Base-by-base conservation (phyloP, 2,113 vertebrate species). In the Redunca redunca region DNA sequence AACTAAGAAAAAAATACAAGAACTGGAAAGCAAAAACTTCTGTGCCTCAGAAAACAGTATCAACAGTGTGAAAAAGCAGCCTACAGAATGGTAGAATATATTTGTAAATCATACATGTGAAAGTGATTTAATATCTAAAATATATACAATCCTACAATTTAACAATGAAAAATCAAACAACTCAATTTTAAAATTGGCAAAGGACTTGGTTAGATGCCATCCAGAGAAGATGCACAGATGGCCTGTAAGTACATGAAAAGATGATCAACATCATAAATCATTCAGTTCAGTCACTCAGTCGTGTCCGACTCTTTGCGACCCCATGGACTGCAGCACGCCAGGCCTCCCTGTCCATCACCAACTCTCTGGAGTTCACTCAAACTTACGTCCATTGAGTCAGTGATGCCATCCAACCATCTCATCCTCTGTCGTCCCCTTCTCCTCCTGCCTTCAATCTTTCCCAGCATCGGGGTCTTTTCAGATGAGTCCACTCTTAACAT, bases 291-390 rank as follows among this genome's bases (percentile, higher is more conserved):
- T 43, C 0, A 1, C 71, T 43, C 36, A 77, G 12, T 26, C 1
- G 1, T 77, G 1, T 77, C 40, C 1, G 0, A 26, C 40, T 43
- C 23, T 74, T 43, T 71, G 19, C 2, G 6, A 43, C 40, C 36
- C 23, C 36, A 14, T 77, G 40, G 12, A 43, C 6, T 14, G 6
- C 40, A 77, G 21, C 36, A 77, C 0, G 0, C 71, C 36, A 43
- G 71, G 40, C 23, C 12, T 43, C 23, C 40, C 71, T 26, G 71
- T 74, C 71, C 21, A 40, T 43, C 71, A 43, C 23, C 36, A 43
- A 43, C 36, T 77, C 36, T 40, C 71, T 7, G 12, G 71, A 43
- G 71, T 77, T 25, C 0, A 43, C 11, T 25, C 36, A 74, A 3
- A 43, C 71, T 43, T 40, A 77, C 7, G n/a, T 71, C 67, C 67